Conservation (phyloP, 2,888 invertebrate species). For the Agrochola lota region DNA sequence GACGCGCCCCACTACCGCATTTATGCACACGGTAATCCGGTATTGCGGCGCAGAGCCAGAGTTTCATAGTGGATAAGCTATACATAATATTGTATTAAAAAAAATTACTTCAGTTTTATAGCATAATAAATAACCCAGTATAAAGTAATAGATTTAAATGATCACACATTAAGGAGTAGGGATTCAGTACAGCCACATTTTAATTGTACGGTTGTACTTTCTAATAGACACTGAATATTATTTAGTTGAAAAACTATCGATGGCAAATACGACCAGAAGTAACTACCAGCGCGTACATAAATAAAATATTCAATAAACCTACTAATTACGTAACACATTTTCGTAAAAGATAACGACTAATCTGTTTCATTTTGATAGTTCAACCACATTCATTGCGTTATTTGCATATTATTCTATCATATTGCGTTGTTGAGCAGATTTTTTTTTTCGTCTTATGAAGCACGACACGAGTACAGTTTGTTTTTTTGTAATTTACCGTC, state of each 20-base stretch:
- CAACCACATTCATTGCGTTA: too few relatives aligned
- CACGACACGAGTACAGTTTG: background rate
- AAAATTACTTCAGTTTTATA: conserved; percentile 35
- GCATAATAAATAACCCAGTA: conserved; percentile 37
- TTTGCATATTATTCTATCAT: too few relatives aligned
- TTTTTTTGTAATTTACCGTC: background rate
- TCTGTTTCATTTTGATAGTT: too few relatives aligned
- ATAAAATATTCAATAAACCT: background rate
- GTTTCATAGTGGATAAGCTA: too few relatives aligned
- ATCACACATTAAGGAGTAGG: conserved; percentile 8
- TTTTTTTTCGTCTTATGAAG: too few relatives aligned
- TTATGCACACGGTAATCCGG: too few relatives aligned
- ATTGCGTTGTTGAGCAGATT: too few relatives aligned
- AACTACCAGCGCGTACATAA: background rate
- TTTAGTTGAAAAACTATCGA: conserved; percentile 16
- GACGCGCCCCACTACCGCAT: too few relatives aligned
- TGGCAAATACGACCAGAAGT: background rate
- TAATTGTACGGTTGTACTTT: conserved; percentile 11
- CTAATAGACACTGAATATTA: background rate
- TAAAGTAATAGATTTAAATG: conserved; percentile 26
- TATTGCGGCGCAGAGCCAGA: too few relatives aligned
- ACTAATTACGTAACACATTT: too few relatives aligned
- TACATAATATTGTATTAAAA: conserved; percentile 45
- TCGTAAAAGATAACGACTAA: background rate
- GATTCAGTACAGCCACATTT: background rate